phyloP scores from a whole-genome alignment of 1,140 invertebrate genomes.

The Drosophila carrolli region DNA sequence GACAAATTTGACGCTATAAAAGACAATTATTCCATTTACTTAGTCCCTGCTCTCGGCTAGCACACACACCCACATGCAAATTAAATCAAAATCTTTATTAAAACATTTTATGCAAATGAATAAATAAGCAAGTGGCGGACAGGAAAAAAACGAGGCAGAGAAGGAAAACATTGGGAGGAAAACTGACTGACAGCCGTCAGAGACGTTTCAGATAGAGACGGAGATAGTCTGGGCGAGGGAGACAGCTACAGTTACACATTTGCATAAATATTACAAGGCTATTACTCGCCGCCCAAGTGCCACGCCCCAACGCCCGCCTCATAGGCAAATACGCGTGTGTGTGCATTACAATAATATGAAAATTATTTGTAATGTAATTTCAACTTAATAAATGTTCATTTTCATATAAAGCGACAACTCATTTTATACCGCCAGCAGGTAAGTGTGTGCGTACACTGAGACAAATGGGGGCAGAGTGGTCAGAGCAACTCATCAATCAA shows the following conservation, averaged over 20 bases:
- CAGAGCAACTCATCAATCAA: no score
- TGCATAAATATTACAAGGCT: constrained; percentile 78
- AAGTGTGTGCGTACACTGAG: constrained; percentile 5
- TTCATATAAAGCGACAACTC: constrained; percentile 61
- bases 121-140: constrained; percentile 67
- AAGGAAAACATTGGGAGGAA: background rate
- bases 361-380: constrained; percentile 82
- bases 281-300: constrained; percentile 54
- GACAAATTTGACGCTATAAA: constrained; percentile 46
- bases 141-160: background rate
- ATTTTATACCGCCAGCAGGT: constrained; percentile 30
- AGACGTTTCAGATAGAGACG: constrained; percentile 10
- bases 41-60: constrained; percentile 18
- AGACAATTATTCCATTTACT: constrained; percentile 50
- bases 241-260: constrained; percentile 66
- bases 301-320: constrained; percentile 13
- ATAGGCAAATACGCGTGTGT: constrained; percentile 36
- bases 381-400: constrained; percentile 80
- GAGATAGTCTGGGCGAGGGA: constrained; percentile 1
- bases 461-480: background rate
- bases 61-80: constrained; percentile 20
- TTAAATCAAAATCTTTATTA: constrained; percentile 78
- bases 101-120: constrained; percentile 80
- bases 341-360: constrained; percentile 75
- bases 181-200: constrained; percentile 18